Conservation (phyloP, 2,113 vertebrate species). For the Chunga burmeisteri region DNA sequence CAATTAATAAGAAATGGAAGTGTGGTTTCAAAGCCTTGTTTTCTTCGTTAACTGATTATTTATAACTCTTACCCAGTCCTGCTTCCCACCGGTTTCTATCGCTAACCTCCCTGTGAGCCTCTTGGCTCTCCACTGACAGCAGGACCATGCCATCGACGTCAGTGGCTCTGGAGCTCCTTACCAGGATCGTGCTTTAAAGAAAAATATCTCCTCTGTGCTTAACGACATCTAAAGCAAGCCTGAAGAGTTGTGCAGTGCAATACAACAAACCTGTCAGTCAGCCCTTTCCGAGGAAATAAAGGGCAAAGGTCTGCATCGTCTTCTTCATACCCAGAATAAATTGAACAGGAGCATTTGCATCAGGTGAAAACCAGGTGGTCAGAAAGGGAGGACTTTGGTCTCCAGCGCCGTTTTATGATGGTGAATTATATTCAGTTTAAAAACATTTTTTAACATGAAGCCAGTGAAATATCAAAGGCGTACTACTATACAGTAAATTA, state of each 20-base stretch:
- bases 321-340: not conserved
- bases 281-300: not conserved
- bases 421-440: not conserved
- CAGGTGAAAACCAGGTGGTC: not conserved
- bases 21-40: not conserved
- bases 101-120: no score
- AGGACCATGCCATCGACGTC: rapidly evolving
- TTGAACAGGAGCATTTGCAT: rapidly evolving
- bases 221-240: not conserved
- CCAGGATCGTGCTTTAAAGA: no score
- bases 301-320: not conserved
- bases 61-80: no score
- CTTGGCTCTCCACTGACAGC: rapidly evolving
- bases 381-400: not conserved
- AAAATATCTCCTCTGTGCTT: rapidly evolving
- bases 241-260: no score
- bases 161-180: not conserved
- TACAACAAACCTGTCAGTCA: not conserved
- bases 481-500: not conserved
- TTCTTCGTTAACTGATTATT: not conserved
- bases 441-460: not conserved
- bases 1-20: not conserved
- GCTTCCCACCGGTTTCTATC: not conserved
- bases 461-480: not conserved
- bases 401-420: not conserved